Base-by-base conservation (phyloP, 2,113 vertebrate species). In the Pseudorhombus dupliciocellatus region DNA sequence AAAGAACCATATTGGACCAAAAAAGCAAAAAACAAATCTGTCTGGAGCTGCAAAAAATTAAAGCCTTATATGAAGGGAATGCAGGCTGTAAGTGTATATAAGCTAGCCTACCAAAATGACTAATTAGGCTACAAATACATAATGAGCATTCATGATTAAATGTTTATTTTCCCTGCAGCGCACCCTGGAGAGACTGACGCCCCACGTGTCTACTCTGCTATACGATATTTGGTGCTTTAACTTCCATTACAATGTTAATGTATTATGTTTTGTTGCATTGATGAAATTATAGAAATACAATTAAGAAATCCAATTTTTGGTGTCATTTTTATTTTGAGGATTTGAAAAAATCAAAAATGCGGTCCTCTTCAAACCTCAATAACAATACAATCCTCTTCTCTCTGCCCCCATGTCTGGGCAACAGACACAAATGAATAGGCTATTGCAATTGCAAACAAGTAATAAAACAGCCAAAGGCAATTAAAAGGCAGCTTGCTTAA, bases 51-150 rank as follows among this genome's bases (percentile, higher is more conserved):
- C 51, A n/a, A 52, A 52, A 52, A 52, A 52, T 52, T 5, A 52
- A 52, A 52, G 22, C 51, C 51, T 52, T 52, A 52, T 52, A 44
- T 52, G 21, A 52, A 22, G n/a, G n/a, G 4, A 52, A 52, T 7
- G 22, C n/a, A 52, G 9, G 51, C 51, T 52, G 21, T 52, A 22
- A 52, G 51, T 44, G 14, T 52, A 52, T 52, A 52, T 52, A 22
- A 52, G 51, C 51, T 22, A 52, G 51, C n/a, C 51, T 52, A 22
- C 51, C 2, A 52, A 52, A 52, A 52, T 52, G 51, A 52, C 51
- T 52, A 22, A 52, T 20, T 52, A 52, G 51, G 51, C n/a, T 52
- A 52, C 51, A 52, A 52, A 22, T 52, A 52, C 51, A 52, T 22
- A 52, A 52, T 52, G 51, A 52, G 51, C 51, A 52, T 52, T 21